Conservation (phyloP, 2,797 vertebrate genomes). For the Lycodopsis pacificus region DNA sequence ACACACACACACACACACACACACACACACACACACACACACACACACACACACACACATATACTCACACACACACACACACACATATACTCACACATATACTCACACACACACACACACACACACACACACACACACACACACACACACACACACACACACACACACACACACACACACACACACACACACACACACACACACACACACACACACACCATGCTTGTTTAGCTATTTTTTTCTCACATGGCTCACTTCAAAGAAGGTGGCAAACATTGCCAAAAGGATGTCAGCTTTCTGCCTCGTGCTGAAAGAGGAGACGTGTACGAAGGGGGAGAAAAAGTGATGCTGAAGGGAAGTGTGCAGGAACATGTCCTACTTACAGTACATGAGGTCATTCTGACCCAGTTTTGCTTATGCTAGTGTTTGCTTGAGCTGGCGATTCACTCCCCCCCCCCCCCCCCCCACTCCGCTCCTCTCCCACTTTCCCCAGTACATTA, state of each 20-base stretch:
- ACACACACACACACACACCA: constrained; percentile 51
- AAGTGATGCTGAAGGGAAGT: constrained; percentile 71
- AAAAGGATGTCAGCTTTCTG: constrained; percentile 81
- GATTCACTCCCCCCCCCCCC: constrained; percentile 37
- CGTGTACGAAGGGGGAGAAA: constrained; percentile 48
- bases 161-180: constrained; percentile 70
- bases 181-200: constrained; percentile 62
- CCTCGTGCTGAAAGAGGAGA: constrained; percentile 70
- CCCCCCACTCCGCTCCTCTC: constrained; percentile 21
- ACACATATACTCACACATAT: constrained; percentile 66
- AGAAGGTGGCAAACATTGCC: constrained; percentile 79
- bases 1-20: constrained; percentile 68
- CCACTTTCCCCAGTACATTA: constrained; percentile 65
- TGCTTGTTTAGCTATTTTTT: constrained; percentile 78
- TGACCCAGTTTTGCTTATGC: constrained; percentile 86
- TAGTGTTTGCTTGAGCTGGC: constrained; percentile 77
- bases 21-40: constrained; percentile 72
- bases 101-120: constrained; percentile 70
- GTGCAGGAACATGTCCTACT: constrained; percentile 84
- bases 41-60: too few relatives aligned
- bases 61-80: constrained; percentile 69
- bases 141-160: constrained; percentile 69
- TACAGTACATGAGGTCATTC: constrained; percentile 85
- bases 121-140: constrained; percentile 32
- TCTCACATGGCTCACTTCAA: constrained; percentile 82